Conservation (phyloP, 2,113 vertebrate genomes). For the Gnathonemus echidnorhynchus region DNA sequence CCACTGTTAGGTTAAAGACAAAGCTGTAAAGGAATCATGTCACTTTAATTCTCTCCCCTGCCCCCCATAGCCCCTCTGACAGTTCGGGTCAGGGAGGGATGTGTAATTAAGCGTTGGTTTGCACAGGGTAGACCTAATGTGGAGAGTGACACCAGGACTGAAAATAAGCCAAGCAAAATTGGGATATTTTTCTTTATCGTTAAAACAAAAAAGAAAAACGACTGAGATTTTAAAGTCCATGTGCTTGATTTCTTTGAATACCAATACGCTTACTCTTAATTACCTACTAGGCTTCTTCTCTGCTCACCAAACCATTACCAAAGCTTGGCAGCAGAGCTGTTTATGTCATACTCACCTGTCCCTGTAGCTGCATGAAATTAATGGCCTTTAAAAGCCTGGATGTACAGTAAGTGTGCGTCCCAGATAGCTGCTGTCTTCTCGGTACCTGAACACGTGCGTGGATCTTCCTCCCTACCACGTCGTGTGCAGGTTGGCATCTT, state of each 20-base stretch:
- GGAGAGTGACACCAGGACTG: constrained; percentile 23
- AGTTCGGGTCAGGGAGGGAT: constrained; percentile 20
- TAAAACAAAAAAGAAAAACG: neutral
- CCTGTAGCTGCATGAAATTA: neutral
- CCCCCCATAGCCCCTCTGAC: constrained; percentile 16
- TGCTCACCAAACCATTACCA: neutral
- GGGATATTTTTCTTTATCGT: constrained; percentile 23
- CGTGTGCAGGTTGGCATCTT: neutral
- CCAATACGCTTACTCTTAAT: neutral
- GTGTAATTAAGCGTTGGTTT: constrained; percentile 33
- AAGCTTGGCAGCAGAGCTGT: neutral
- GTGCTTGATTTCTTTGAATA: neutral
- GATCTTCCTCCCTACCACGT: neutral
- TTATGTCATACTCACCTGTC: neutral
- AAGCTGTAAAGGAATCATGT: constrained; percentile 28
- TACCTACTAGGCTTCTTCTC: neutral
- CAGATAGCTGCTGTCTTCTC: neutral
- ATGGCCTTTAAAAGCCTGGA: neutral
- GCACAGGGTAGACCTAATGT: constrained; percentile 35
- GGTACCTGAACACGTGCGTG: neutral
- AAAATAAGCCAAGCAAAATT: constrained; percentile 23
- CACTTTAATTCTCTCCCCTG: constrained; percentile 22
- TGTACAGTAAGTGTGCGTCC: neutral
- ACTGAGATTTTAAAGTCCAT: constrained; percentile 17
- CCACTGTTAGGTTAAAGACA: constrained; percentile 17